Evolutionary conservation across 35 echinoderm and acorn worm genomes (phyloP), one percentile per base, ranked within the genome.

Genomic region (Ptychodera flava): DNA sequence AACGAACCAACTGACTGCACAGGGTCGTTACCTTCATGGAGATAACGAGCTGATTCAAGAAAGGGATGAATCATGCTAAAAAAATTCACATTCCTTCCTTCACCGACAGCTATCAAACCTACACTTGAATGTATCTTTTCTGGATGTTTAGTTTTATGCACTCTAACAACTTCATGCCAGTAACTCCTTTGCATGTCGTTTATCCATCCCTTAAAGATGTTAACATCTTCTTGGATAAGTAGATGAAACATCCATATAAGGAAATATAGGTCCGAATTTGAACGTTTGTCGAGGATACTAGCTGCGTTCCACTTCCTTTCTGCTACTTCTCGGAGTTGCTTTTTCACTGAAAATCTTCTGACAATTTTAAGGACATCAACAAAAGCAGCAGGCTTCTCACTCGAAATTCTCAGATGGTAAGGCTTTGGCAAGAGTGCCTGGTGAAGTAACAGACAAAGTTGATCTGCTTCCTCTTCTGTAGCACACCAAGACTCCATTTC

Each of bases 351-450:
- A 22, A 77, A 14, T 33, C 52, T 29, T 0, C 35, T 78, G 36
- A 91, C 80, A 6, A 38, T 33, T 0, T 64, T 36, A 6, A 91
- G 64, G 35, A 91, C 31, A 0, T 31, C 22, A 28, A 16, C 0
- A 27, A 79, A 35, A 32, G n/a, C 37, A 52, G 0, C 28, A 52
- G 28, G 28, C 35, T 33, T 86, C 52, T 91, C 89, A 80, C 84
- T 85, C 0, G 80, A 33, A 33, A 86, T 78, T 29, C 89, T 78
- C 35, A 31, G 89, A 82, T 91, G 84, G 31, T 79, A 86, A 53
- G 86, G 89, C 29, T 80, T 28, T n/a, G 84, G 89, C 31, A 91
- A 91, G 32, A 91, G 32, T 1, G 85, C n/a, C 1, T 86, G 36
- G 82, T 86, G 86, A 16, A 91, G 35, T 12, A 79, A 30, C 0